Evolutionary conservation across 2,888 invertebrate genomes (phyloP).

Genomic region (Psylliodes chrysocephalus): DNA sequence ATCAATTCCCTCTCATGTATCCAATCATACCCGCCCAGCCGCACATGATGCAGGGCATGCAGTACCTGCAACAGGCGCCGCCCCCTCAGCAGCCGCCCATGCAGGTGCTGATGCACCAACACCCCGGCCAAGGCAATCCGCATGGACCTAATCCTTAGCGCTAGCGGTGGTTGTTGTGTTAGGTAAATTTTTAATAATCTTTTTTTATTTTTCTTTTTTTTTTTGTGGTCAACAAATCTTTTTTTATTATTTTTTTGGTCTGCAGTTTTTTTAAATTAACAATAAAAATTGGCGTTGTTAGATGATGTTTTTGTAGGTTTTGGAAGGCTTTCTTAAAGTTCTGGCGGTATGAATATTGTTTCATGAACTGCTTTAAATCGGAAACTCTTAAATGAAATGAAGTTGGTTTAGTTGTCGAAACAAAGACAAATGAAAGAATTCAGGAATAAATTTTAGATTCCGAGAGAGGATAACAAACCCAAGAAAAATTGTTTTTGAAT

Average conservation of each 20-base stretch:
- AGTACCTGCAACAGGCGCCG: constrained; percentile 65
- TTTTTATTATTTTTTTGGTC: constrained; percentile 3
- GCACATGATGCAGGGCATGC: constrained; percentile 65
- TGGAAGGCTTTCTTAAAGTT: too few species aligned
- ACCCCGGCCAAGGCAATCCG: constrained; percentile 60
- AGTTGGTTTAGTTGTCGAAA: too few species aligned
- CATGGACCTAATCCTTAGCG: constrained; percentile 60
- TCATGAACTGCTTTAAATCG: too few species aligned
- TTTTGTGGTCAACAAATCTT: not conserved
- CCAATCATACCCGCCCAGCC: constrained; percentile 68
- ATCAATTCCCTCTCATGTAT: constrained; percentile 66
- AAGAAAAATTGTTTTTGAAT: too few species aligned
- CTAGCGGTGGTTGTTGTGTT: constrained; percentile 43
- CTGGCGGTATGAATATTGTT: too few species aligned
- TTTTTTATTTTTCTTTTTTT: constrained; percentile 6
- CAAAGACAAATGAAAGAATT: too few species aligned
- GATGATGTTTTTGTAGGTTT: not conserved
- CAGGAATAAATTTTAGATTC: too few species aligned
- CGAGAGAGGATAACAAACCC: too few species aligned
- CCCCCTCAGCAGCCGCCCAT: constrained; percentile 63
- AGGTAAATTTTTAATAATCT: constrained; percentile 40
- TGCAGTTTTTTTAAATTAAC: constrained; percentile 5
- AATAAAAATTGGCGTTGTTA: constrained; percentile 21
- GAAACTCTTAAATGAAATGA: too few species aligned
- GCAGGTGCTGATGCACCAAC: constrained; percentile 58